A percentile compares a stretch with the other conserved stretches of the same genome.
phyloP scores from a whole-genome alignment of 2,113 vertebrate genomes.

The Cololabis saira region DNA sequence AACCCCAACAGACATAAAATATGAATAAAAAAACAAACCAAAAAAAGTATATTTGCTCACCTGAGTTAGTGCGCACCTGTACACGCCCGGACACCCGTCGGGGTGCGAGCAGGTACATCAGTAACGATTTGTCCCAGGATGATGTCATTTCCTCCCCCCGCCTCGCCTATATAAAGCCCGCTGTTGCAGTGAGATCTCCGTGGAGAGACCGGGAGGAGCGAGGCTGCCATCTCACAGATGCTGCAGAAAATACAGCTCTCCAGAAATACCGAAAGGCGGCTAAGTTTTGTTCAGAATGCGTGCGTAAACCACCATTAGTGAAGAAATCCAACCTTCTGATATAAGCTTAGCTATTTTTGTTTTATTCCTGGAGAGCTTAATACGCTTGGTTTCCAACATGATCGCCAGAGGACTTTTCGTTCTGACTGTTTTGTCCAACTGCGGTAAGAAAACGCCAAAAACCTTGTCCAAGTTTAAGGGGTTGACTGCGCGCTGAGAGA shows the following conservation, averaged over 20 bases:
- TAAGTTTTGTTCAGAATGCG: constrained; percentile 61
- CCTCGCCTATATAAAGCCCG: constrained; percentile 60
- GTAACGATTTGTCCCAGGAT: constrained; percentile 20
- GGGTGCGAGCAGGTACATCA: constrained; percentile 20
- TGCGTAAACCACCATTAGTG: constrained; percentile 34
- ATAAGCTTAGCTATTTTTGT: constrained; percentile 42
- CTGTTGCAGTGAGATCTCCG: constrained; percentile 48
- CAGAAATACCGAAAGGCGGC: constrained; percentile 60
- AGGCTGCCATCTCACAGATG: constrained; percentile 36
- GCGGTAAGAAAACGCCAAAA: constrained; percentile 68
- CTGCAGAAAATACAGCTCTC: constrained; percentile 51
- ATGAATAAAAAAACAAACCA: neutral
- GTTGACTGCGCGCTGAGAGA: neutral
- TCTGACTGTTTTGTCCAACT: constrained; percentile 61
- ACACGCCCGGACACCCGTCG: constrained; percentile 37
- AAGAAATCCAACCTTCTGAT: constrained; percentile 24
- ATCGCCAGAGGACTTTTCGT: constrained; percentile 66
- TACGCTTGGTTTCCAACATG: constrained; percentile 61
- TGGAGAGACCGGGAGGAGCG: constrained; percentile 41
- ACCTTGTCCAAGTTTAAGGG: constrained; percentile 1
- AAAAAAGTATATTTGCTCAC: no score
- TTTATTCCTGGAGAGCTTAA: constrained; percentile 59
- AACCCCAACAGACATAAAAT: no score
- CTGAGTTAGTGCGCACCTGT: neutral
- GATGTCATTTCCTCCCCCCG: constrained; percentile 77